Percentiles rank a stretch among this genome's conserved stretches.
phyloP scores from a whole-genome alignment of 2,888 invertebrate genomes.

The Bimastos eiseni region DNA sequence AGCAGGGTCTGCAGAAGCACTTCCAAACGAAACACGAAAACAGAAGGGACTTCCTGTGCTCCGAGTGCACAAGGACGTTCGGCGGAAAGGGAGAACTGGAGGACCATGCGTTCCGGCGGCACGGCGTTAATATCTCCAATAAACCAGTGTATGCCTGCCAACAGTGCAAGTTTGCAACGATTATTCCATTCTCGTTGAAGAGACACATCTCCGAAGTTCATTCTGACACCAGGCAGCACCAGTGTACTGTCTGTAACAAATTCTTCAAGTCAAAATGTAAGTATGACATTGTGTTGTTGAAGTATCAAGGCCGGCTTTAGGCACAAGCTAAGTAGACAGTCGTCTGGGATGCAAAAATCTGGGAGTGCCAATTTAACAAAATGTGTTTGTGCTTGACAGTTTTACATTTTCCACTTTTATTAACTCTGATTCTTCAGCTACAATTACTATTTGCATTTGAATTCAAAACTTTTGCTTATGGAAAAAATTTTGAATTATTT shows the following conservation, averaged over 20 bases:
- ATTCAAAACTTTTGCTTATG: no score
- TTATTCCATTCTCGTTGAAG: slow-evolving; percentile 18
- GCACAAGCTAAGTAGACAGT: no score
- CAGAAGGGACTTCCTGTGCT: slow-evolving; percentile 27
- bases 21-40: slow-evolving; percentile 19
- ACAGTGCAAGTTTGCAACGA: slow-evolving; percentile 19
- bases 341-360: no score
- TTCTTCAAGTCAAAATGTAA: slow-evolving; percentile 20
- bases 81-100: slow-evolving; percentile 21
- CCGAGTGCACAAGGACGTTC: slow-evolving; percentile 19
- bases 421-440: no score
- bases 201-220: slow-evolving; percentile 8
- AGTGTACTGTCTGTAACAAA: slow-evolving; percentile 21
- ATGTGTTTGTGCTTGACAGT: no score
- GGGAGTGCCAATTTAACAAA: no score
- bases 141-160: slow-evolving; percentile 16
- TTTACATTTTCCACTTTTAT: no score
- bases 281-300: not conserved
- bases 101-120: slow-evolving; percentile 25
- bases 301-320: not conserved
- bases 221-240: not conserved
- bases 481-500: no score
- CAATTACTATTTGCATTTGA: no score
- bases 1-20: slow-evolving; percentile 26
- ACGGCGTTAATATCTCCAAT: slow-evolving; percentile 26